Evolutionary conservation across 2,888 invertebrate species (phyloP).

Genomic region (Melolontha melolontha): DNA sequence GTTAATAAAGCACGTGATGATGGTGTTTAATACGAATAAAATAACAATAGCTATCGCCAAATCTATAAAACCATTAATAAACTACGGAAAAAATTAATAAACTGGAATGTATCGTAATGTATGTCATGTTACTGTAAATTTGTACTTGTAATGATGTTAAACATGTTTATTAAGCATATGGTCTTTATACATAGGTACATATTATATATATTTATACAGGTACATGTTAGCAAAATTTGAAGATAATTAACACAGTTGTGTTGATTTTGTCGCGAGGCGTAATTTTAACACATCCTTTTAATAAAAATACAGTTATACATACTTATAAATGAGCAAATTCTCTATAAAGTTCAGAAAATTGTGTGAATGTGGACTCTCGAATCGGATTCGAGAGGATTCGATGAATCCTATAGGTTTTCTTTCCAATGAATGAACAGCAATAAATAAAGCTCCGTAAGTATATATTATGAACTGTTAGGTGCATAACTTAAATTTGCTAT

Average conservation of each 20-base stretch:
- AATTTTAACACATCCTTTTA: no score
- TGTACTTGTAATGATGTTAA: slow-evolving; percentile 2
- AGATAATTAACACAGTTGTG: slow-evolving; percentile 10
- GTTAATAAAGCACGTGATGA: slow-evolving; percentile 36
- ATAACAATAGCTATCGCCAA: not conserved
- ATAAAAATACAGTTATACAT: no score
- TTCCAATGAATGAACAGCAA: no score
- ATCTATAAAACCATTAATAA: slow-evolving; percentile 8
- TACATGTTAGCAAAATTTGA: not conserved
- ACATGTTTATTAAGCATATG: slow-evolving; percentile 12
- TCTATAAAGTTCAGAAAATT: no score
- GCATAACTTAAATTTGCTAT: no score
- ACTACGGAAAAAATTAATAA: slow-evolving; percentile 6
- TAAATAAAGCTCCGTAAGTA: no score
- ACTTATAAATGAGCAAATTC: no score
- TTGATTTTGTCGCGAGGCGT: not conserved
- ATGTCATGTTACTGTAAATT: slow-evolving; percentile 22
- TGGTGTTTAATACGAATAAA: slow-evolving; percentile 12
- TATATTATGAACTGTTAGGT: no score
- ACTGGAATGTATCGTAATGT: slow-evolving; percentile 4
- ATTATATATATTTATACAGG: no score
- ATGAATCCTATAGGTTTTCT: no score
- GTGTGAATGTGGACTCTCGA: no score
- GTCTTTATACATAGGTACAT: not conserved
- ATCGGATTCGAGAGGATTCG: no score